Base-by-base conservation (phyloP, 2,113 vertebrate species). In the Sylvietta virens region DNA sequence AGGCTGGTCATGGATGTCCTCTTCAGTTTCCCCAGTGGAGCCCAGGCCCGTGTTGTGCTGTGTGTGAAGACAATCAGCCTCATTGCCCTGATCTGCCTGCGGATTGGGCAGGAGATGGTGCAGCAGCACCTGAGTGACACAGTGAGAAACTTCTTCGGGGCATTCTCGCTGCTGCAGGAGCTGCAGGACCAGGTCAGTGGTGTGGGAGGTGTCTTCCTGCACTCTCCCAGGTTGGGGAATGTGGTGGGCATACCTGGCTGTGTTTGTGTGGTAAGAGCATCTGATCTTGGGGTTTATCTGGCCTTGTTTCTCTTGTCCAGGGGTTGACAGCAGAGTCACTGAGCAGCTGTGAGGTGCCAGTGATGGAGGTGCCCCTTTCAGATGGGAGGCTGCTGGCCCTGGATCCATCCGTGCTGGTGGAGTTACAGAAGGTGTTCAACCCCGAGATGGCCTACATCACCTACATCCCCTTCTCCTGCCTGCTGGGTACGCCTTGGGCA, bases 91-190 rank as follows among this genome's bases (percentile, higher is more conserved):
- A 99, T 99, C 96, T 99, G 99, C 94, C 96, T 99, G 94, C 98
- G 99, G 58, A 99, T 99, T 3, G 99, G 99, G 81, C 98, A 98
- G 90, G 99, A 99, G 98, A 99, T 99, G 99, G 99, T 99, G 88
- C 99, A 99, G 93, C 99, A 99, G 97, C 99, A 99, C 96, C 98
- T 99, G 96, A 98, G 98, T 6, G 98, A 99, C 81, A 99, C 98
- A 0, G 98, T 99, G 78, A 94, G 97, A 33, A 97, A 93, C 69
- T 99, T 99, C 97, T 99, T 99, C 7, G 96, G 98, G 24, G 98
- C 98, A 11, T 99, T 99, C 89, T 99, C 99, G 3, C 95, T 99
- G 84, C 93, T 99, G 94, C 98, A 98, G 28, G 98, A 97, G 93
- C 97, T 99, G 81, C 98, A 95, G 91, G 97, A 98, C 42, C 99